Percentiles rank a stretch among this genome's conserved stretches.
phyloP scores from a whole-genome alignment of 2,113 vertebrate species.

The Polypterus senegalus region DNA sequence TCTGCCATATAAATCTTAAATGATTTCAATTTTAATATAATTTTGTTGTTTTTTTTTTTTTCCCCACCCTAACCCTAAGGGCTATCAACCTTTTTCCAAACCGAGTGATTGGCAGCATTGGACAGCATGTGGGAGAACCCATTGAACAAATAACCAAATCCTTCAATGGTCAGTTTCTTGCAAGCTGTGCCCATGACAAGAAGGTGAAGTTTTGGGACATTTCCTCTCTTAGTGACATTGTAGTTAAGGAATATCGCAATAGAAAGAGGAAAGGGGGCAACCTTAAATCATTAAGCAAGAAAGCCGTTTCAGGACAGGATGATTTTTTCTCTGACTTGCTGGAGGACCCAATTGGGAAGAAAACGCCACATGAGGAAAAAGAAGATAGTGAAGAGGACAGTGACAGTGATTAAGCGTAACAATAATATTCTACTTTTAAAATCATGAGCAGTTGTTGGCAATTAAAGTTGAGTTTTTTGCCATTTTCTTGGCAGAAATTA shows the following conservation, averaged over 20 bases:
- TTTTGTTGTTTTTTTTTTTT: not conserved
- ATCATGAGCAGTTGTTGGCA: too few species aligned
- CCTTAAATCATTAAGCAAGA: slow-evolving; percentile 66
- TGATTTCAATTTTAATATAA: too few species aligned
- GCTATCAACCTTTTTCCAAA: slow-evolving; percentile 80
- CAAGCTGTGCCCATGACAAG: slow-evolving; percentile 81
- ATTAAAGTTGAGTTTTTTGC: too few species aligned
- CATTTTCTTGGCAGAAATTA: too few species aligned
- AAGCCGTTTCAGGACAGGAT: slow-evolving; percentile 55
- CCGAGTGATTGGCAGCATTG: slow-evolving; percentile 78
- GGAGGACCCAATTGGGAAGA: slow-evolving; percentile 28
- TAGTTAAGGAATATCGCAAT: slow-evolving; percentile 70
- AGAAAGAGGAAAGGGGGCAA: slow-evolving; percentile 69
- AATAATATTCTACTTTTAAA: too few species aligned
- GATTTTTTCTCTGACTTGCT: slow-evolving; percentile 71
- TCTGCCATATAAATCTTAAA: too few species aligned
- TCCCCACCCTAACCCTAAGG: slow-evolving; percentile 47
- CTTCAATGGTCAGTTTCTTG: slow-evolving; percentile 55
- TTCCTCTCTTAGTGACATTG: slow-evolving; percentile 40
- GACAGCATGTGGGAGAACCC: slow-evolving; percentile 78
- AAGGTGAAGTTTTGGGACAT: slow-evolving; percentile 90
- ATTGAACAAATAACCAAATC: slow-evolving; percentile 70
- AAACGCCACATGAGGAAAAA: not conserved
- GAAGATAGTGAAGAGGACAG: slow-evolving; percentile 10
- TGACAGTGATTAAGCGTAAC: slow-evolving; percentile 34